A percentile compares a stretch with the other conserved stretches of the same genome.
phyloP scores from a whole-genome alignment of 2,797 vertebrate genomes.

The Notoglanidium macrostoma region DNA sequence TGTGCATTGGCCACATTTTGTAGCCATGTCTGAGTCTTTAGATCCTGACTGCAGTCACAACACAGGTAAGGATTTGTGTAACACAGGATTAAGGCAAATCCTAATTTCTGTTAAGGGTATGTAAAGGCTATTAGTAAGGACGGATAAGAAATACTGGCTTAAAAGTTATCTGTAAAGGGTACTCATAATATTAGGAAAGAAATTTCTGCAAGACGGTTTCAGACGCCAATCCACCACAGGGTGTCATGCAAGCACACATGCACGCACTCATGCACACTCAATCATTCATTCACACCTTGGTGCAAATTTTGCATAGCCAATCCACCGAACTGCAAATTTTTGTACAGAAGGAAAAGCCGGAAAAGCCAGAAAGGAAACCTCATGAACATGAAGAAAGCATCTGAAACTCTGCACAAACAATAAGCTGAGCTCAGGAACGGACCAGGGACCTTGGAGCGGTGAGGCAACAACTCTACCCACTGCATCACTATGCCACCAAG shows the following conservation, averaged over 20 bases:
- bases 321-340: neutral
- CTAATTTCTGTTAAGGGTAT: neutral
- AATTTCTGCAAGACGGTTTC: neutral
- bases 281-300: neutral
- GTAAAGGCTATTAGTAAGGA: neutral
- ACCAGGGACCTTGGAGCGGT: neutral
- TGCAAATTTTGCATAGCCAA: neutral
- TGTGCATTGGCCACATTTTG: neutral
- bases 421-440: neutral
- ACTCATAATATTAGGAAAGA: neutral
- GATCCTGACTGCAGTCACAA: neutral
- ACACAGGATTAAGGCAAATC: conserved; percentile 3
- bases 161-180: neutral
- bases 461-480: neutral
- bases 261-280: neutral
- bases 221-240: neutral
- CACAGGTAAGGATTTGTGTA: neutral
- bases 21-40: neutral
- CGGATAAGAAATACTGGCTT: neutral
- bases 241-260: neutral
- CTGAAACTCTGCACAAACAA: neutral
- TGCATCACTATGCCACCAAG: neutral
- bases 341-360: neutral
- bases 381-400: neutral
- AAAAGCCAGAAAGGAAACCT: neutral